Conservation (phyloP, 37 sponge, comb jelly and placozoan genomes). For the Aphrocallistes beatrix region DNA sequence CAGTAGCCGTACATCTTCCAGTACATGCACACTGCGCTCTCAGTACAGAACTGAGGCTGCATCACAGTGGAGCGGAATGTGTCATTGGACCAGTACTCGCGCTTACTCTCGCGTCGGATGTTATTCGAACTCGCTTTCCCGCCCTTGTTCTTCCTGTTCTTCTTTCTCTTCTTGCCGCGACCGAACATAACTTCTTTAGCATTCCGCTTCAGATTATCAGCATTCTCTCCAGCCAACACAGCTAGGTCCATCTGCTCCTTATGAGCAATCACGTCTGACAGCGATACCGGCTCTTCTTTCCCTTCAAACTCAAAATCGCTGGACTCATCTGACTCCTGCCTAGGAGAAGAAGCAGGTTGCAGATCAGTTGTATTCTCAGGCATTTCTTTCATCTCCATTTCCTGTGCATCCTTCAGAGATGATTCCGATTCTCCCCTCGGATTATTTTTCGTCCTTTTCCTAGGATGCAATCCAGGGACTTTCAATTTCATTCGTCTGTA, state of each 20-base stretch:
- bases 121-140: neutral
- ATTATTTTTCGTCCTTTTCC: neutral
- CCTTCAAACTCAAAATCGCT: slow-evolving; percentile 4
- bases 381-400: too few species aligned
- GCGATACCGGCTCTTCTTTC: neutral
- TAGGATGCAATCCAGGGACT: too few species aligned
- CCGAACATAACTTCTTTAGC: too few species aligned
- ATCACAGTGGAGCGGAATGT: slow-evolving; percentile 1
- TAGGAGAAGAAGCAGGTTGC: too few species aligned
- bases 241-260: neutral
- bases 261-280: neutral
- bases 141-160: neutral
- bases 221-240: neutral
- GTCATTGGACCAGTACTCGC: neutral
- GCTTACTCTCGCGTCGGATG: neutral
- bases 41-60: slow-evolving; percentile 9
- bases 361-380: too few species aligned
- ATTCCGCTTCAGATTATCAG: neutral
- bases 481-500: too few species aligned
- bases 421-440: neutral
- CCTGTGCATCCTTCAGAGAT: neutral
- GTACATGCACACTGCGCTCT: neutral
- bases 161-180: neutral
- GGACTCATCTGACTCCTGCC: neutral
- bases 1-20: slow-evolving; percentile 14